These are phyloP conservation scores for Hoplodrina ambigua DNA, from an alignment of 2,888 invertebrate genomes.

Conservation along the genomic window DNA sequence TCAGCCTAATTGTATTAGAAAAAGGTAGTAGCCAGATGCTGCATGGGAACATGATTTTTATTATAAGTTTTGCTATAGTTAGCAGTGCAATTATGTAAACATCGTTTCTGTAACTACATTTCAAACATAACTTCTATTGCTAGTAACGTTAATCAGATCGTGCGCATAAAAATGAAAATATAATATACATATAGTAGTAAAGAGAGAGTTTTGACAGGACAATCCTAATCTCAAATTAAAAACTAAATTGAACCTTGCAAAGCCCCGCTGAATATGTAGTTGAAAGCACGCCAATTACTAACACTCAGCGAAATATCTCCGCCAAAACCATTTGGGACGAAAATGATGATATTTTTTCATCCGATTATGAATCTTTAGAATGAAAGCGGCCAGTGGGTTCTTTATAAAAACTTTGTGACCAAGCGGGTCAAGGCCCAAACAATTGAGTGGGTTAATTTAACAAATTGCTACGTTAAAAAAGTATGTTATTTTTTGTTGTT, in stretches of 20 bases:
- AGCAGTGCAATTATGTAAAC: not conserved
- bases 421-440: conserved; percentile 50
- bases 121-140: no score
- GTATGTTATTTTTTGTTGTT: conserved; percentile 32
- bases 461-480: conserved; percentile 50
- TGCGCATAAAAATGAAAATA: no score
- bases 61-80: not conserved
- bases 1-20: conserved; percentile 5
- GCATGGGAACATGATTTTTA: not conserved
- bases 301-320: conserved; percentile 25
- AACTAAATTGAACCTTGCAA: not conserved
- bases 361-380: conserved; percentile 43
- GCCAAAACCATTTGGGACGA: conserved; percentile 20
- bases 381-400: conserved; percentile 21
- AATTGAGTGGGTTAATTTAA: conserved; percentile 57
- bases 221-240: not conserved
- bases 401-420: conserved; percentile 49
- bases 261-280: not conserved
- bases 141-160: not conserved
- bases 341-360: conserved; percentile 38
- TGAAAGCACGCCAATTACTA: conserved; percentile 25
- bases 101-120: no score
- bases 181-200: no score
- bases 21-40: not conserved
- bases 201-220: not conserved